These are phyloP conservation scores for Dexiosoma caninum DNA, from an alignment of 2,888 invertebrate genomes.

Conservation along the genomic window DNA sequence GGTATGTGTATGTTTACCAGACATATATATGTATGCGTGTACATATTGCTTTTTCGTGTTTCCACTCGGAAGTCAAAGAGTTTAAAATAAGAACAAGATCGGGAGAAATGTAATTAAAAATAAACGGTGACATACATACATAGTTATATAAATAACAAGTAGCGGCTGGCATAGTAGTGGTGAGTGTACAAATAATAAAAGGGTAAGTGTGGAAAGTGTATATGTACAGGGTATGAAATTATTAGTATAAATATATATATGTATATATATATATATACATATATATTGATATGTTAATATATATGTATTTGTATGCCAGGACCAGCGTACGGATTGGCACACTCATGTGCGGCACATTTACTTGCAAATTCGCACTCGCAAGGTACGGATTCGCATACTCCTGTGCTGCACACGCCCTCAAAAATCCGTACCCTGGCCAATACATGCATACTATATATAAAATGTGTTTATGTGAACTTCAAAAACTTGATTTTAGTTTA, in stretches of 20 bases:
- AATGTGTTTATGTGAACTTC: no score
- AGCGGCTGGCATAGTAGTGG: constrained; percentile 47
- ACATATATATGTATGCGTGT: neutral
- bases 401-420: no score
- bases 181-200: constrained; percentile 40
- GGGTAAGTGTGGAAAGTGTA: neutral
- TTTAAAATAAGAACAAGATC: constrained; percentile 29
- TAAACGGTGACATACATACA: constrained; percentile 62
- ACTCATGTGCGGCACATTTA: no score
- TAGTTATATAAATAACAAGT: constrained; percentile 40
- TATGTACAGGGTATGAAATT: neutral
- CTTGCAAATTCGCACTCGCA: no score
- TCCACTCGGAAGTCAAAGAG: constrained; percentile 25
- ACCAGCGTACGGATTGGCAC: no score
- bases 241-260: neutral
- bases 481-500: no score
- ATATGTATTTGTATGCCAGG: neutral
- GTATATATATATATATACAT: neutral
- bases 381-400: no score
- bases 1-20: neutral
- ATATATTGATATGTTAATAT: neutral
- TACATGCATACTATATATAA: no score
- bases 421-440: no score
- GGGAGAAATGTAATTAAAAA: constrained; percentile 60
- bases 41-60: neutral